Base-by-base conservation (phyloP, 2,888 invertebrate species). In the Brassicogethes aeneus region DNA sequence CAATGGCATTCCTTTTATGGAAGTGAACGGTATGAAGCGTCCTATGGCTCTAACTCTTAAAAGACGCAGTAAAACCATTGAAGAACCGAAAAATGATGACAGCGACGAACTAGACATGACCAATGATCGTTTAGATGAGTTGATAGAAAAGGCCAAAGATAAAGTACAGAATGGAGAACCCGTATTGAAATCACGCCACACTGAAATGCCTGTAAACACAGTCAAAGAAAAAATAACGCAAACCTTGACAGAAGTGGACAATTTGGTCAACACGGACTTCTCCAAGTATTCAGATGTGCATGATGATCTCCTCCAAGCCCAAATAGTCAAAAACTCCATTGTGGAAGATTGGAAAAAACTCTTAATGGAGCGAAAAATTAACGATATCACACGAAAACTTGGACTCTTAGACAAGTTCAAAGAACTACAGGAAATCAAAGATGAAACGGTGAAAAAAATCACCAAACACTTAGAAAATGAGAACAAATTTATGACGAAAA, bases 321-420 rank as follows among this genome's bases (percentile, higher is more conserved):
- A 67, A 40, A 51, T 54, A 16, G 51, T 64, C 17, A 64, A 64
- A 40, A 49, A 51, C 3, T 51, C 56, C 0, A 48, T 63, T 3
- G 54, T 58, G 1, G 51, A 58, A 34, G 61, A 62, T 17, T 66
- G 66, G 66, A 63, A 61, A 35, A 51, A 59, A 15, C 33, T 56
- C 2, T 40, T 65, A 10, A 53, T 55, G 15, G 52, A 55, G 15
- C 54, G 59, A 17, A 53, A 54, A 41, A 45, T 50, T 12, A 56
- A 62, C 36, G 56, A 63, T 16, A 48, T 56, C 8, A 43, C 50
- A n/a, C 46, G 52, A 2, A 64, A 62, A 51, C 55, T 62, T 15
- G 44, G 46, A 17, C 43, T 65, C 7, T 34, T 66, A 14, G 57
- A 57, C 32, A 59, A 60, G 39, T 57, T 65, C 17, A 53, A 56